Base-by-base conservation (phyloP, 2,888 invertebrate genomes). In the Empis stercorea region DNA sequence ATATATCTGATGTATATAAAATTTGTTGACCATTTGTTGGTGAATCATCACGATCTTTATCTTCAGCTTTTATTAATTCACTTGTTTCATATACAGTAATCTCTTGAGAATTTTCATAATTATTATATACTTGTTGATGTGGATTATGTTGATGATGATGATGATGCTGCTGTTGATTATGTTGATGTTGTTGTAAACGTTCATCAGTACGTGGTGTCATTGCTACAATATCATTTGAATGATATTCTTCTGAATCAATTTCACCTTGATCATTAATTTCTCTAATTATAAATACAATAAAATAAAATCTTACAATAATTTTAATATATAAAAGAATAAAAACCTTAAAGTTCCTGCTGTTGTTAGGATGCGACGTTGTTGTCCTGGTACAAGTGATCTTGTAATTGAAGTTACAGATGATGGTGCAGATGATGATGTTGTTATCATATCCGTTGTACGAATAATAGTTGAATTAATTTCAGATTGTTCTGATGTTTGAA, bases 341-440 rank as follows among this genome's bases (percentile, higher is more conserved):
- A 36, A 59, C 59, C 59, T 52, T 58, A 70, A 59, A 41, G 68
- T 69, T 17, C 70, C 70, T 5, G 68, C 61, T 16, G 70, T 69
- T 49, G 70, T 70, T 20, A 70, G 56, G 44, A 70, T 69, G 32
- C 69, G 61, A 7, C 65, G 58, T 49, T 63, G 65, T 46, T 58
- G 65, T 2, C 36, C 44, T 10, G 45, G 37, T 10, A 46, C 45
- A 14, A 44, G 43, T 4, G 48, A 32, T 37, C 47, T 40, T 11
- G 42, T 14, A 16, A 40, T 32, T 16, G 47, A 23, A 46, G 52
- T 9, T 40, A 52, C 43, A 57, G 59, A 41, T 59, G 58, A 17
- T 58, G 59, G 17, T 57, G 60, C 30, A 56, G 54, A 37, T 43
- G 38, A 10, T 43, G 59, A 7, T 58, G 58, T 17, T 59, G 58